Conservation (phyloP, 1,140 invertebrate genomes). For the Platyscapa corneri region DNA sequence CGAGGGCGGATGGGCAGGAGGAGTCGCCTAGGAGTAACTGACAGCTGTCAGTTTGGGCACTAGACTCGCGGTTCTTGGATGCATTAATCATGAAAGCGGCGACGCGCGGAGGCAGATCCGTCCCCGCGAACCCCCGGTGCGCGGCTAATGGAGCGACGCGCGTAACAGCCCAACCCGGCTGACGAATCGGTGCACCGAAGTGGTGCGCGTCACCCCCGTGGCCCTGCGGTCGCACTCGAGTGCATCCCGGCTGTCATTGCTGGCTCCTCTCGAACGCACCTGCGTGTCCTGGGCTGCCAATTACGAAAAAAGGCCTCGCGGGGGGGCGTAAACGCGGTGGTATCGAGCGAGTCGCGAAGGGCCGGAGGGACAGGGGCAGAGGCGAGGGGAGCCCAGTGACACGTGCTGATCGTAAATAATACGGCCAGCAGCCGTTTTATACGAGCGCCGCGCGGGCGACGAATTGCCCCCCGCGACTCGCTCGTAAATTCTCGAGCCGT, state of each 20-base stretch:
- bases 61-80: constrained; percentile 26
- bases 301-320: not conserved
- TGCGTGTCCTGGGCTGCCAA: not conserved
- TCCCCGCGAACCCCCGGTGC: not conserved
- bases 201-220: not conserved
- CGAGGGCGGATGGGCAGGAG: not conserved
- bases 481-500: constrained; percentile 7
- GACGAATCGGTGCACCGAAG: not conserved
- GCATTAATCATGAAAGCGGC: constrained; percentile 37
- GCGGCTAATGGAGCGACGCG: not conserved
- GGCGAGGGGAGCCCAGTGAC: not conserved
- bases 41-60: not conserved
- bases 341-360: not conserved
- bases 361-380: too few relatives aligned
- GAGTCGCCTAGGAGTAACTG: not conserved
- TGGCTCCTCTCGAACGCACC: not conserved
- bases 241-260: not conserved
- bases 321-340: not conserved
- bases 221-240: constrained; percentile 19
- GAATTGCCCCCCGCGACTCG: not conserved
- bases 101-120: not conserved
- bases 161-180: too few relatives aligned
- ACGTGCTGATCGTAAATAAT: constrained; percentile 42
- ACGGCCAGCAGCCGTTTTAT: constrained; percentile 7
- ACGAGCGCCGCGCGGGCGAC: not conserved